Percentiles rank a stretch among this genome's conserved stretches.
Conservation (phyloP, 2,113 vertebrate genomes). For the Brevimyrus niger region DNA sequence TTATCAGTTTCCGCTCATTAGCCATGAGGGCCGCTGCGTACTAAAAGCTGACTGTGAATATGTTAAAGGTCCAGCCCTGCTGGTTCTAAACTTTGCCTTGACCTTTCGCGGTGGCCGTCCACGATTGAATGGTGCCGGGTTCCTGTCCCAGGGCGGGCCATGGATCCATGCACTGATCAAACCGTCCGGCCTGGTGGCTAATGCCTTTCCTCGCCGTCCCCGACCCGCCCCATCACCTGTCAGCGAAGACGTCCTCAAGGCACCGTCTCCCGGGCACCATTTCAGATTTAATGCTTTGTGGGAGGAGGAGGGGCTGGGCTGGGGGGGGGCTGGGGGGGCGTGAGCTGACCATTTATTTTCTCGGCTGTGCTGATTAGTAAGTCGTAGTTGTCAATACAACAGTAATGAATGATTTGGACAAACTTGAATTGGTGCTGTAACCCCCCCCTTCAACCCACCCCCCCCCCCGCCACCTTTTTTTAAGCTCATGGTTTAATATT, state of each 20-base stretch:
- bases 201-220: not conserved
- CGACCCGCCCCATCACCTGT: slow-evolving; percentile 20
- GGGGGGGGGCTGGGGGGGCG: no score
- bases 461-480: slow-evolving; percentile 21
- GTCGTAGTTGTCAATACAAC: slow-evolving; percentile 62
- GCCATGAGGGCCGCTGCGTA: slow-evolving; percentile 43
- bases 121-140: slow-evolving; percentile 23
- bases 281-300: slow-evolving; percentile 51
- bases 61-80: slow-evolving; percentile 56
- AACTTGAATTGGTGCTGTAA: slow-evolving; percentile 54
- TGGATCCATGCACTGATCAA: not conserved
- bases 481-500: slow-evolving; percentile 60
- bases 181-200: not conserved
- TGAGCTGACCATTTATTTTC: slow-evolving; percentile 57
- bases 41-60: slow-evolving; percentile 72
- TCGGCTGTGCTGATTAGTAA: slow-evolving; percentile 63
- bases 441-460: slow-evolving; percentile 40
- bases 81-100: slow-evolving; percentile 64
- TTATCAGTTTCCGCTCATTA: slow-evolving; percentile 71
- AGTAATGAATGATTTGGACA: slow-evolving; percentile 61
- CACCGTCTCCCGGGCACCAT: slow-evolving; percentile 45
- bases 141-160: slow-evolving; percentile 19
- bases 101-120: slow-evolving; percentile 51
- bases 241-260: slow-evolving; percentile 24
- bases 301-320: not conserved